Evolutionary conservation across 2,888 invertebrate species (phyloP), one percentile per base, ranked within the genome.

Genomic region (Cataglyphis altisquamis): DNA sequence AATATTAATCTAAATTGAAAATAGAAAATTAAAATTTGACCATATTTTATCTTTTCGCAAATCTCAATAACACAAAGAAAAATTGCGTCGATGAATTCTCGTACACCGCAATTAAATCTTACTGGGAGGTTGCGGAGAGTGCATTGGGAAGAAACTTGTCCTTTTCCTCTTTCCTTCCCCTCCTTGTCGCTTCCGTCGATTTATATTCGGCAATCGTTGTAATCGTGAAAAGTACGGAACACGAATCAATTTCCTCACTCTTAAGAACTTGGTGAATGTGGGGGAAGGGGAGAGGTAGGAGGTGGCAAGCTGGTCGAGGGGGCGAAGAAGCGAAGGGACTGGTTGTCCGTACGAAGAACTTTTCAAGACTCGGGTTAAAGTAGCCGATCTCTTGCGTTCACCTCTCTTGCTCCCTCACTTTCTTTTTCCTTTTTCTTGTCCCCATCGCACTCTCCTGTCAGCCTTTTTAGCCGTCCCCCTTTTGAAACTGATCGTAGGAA

Each of bases 401-500:
- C 66, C 36, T 64, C 63, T 57, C 72, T 64, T 62, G 32, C 48
- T 48, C 62, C n/a, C 72, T 62, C 29, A 21, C 73, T 12, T 48
- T 63, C 55, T 60, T 45, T 32, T 64, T 62, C 84, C 5, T 32
- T 41, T n/a, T 83, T 64, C 36, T 66, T 52, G 29, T 77, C 41
- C 36, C 36, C 32, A 25, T 78, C 70, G 21, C 32, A 18, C 45
- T 60, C 32, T 45, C 12, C 45, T 36, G 41, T 57, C 45, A 32
- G 72, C 72, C 78, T 72, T 80, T 80, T 80, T 83, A 67, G 57
- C 32, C 18, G 12, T 41, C 41, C 55, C 48, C 48, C 63, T 84
- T 78, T 84, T 86, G 91, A 91, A 93, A 92, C 92, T 91, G 92
- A 93, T 93, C 92, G 91, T 90, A 91, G 90, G 92, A 91, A 92